These are phyloP conservation scores for Setophaga kirtlandii DNA, from an alignment of 2,113 vertebrate genomes.

Conservation along the genomic window DNA sequence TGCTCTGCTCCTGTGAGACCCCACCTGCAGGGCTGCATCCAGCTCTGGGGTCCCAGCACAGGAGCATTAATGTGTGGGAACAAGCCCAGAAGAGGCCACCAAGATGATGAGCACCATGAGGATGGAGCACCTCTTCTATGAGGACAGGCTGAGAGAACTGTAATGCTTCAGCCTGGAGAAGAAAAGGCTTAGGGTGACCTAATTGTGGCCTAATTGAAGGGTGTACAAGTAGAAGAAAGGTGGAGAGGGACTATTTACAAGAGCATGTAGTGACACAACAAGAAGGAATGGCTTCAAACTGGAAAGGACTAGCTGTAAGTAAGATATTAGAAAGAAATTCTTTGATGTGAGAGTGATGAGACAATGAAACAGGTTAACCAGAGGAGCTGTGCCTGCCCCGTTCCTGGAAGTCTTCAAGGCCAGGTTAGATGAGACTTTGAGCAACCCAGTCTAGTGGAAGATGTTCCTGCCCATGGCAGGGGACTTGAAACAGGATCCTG, in stretches of 20 bases:
- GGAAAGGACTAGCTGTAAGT: no score
- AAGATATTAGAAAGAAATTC: not conserved
- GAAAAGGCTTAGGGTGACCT: not conserved
- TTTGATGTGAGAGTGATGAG: not conserved
- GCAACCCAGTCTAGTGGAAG: no score
- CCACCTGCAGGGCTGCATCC: not conserved
- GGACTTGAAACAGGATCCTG: not conserved
- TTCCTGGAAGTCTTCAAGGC: not conserved
- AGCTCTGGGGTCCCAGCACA: not conserved
- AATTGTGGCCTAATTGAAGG: fast-evolving
- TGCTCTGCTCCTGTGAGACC: not conserved
- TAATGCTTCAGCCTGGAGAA: not conserved
- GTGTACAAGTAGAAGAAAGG: not conserved
- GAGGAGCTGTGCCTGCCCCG: not conserved
- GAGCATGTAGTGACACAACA: fast-evolving
- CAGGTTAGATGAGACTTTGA: not conserved
- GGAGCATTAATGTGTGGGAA: fast-evolving
- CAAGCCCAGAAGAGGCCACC: not conserved
- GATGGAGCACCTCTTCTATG: fast-evolving
- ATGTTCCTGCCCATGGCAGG: not conserved
- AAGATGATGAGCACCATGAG: not conserved
- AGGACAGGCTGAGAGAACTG: not conserved
- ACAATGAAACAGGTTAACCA: not conserved
- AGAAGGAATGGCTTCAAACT: not conserved
- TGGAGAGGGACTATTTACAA: not conserved